A percentile compares a stretch with the other conserved stretches of the same genome.
Conservation (phyloP, 1,140 invertebrate genomes). For the Ceratoteleas bidentatus region DNA sequence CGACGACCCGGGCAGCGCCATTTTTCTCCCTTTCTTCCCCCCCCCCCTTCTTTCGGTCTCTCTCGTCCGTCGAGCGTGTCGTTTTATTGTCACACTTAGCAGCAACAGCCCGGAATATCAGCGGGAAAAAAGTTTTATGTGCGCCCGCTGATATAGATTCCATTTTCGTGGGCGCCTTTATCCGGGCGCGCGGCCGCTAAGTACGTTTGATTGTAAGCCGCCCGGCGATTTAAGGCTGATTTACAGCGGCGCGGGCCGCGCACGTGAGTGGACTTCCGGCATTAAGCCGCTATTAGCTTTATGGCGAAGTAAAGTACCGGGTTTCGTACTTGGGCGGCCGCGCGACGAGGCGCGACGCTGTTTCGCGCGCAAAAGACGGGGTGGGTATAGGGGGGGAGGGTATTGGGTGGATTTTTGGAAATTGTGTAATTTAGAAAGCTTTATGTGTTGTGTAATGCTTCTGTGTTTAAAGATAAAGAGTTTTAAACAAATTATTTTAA, state of each 20-base stretch:
- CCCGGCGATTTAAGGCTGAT: constrained; percentile 78
- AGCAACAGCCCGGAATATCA: constrained; percentile 59
- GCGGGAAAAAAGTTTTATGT: constrained; percentile 64
- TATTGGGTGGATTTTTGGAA: too few species aligned
- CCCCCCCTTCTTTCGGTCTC: constrained; percentile 16
- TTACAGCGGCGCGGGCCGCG: constrained; percentile 73
- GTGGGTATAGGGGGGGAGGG: too few species aligned
- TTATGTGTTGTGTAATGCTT: too few species aligned
- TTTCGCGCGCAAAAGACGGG: too few species aligned
- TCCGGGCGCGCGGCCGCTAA: constrained; percentile 70
- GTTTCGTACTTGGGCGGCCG: constrained; percentile 27
- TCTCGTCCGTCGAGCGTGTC: constrained; percentile 24
- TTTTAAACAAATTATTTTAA: too few species aligned
- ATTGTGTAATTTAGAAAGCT: too few species aligned
- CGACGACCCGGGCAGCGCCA: constrained; percentile 13
- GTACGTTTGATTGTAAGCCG: constrained; percentile 81
- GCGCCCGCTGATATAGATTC: constrained; percentile 73
- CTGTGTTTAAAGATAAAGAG: too few species aligned
- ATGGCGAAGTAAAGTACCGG: constrained; percentile 62
- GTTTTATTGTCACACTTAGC: constrained; percentile 62
- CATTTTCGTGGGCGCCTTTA: constrained; percentile 75
- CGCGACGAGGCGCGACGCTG: too few species aligned
- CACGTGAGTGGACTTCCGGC: constrained; percentile 76
- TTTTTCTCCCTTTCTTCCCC: constrained; percentile 14
- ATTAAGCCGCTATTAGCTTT: constrained; percentile 72